phyloP scores from a whole-genome alignment of 2,888 invertebrate genomes.

The Malthinus seriepunctatus region DNA sequence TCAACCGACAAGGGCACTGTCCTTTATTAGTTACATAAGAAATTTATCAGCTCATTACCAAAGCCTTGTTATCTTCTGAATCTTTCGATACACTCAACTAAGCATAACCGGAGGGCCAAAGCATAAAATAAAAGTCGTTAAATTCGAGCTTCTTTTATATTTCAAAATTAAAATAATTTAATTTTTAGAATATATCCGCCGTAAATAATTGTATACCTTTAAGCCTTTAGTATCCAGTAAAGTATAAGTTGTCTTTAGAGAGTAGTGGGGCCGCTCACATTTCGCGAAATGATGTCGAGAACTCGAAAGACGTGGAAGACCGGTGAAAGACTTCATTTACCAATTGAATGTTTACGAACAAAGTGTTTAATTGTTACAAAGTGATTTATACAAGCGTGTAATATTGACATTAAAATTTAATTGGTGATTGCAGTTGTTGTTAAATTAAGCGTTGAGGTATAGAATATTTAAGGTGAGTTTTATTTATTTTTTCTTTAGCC shows the following conservation, averaged over 20 bases:
- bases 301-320: constrained; percentile 25
- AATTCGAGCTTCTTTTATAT: too few species aligned
- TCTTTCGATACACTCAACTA: too few species aligned
- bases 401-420: background rate
- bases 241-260: background rate
- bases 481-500: background rate
- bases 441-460: background rate
- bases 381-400: background rate
- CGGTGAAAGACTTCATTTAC: constrained; percentile 30
- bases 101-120: too few species aligned
- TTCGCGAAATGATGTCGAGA: constrained; percentile 30
- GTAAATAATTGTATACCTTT: too few species aligned
- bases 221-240: too few species aligned
- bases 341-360: constrained; percentile 14
- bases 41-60: too few species aligned
- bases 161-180: too few species aligned
- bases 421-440: background rate
- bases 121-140: too few species aligned
- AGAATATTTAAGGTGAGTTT: background rate
- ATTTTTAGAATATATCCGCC: too few species aligned
- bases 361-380: constrained; percentile 4
- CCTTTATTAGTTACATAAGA: too few species aligned
- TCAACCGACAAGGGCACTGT: too few species aligned
- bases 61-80: too few species aligned
- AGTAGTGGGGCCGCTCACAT: constrained; percentile 20